Evolutionary conservation across 1,140 invertebrate genomes (phyloP).

Genomic region (Maniola jurtina): DNA sequence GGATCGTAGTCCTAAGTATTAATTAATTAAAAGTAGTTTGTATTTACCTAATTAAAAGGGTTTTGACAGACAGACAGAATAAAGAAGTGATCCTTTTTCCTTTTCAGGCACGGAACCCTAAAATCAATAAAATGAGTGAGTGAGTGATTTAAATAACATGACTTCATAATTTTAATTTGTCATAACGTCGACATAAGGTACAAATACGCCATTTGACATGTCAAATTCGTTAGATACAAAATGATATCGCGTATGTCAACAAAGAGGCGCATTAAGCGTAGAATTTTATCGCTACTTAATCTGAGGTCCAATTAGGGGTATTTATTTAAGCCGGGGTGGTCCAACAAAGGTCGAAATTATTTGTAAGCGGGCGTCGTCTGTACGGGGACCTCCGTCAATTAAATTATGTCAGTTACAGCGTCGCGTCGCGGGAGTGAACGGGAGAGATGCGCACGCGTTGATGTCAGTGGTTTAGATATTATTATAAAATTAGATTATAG

Average conservation of each 20-base stretch:
- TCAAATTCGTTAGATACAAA: conserved; percentile 7
- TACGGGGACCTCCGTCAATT: conserved; percentile 52
- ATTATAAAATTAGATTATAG: not conserved
- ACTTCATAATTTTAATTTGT: conserved; percentile 1
- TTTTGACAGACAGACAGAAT: too few relatives aligned
- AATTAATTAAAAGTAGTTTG: too few relatives aligned
- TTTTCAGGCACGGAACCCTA: too few relatives aligned
- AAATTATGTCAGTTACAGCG: conserved; percentile 52
- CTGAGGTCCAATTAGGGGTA: conserved; percentile 54
- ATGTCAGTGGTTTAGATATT: conserved; percentile 33
- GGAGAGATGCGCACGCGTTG: conserved; percentile 24
- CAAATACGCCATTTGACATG: conserved; percentile 5
- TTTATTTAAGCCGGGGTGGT: conserved; percentile 54
- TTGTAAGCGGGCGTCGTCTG: conserved; percentile 22
- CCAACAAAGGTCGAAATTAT: conserved; percentile 30
- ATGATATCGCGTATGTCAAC: conserved; percentile 36
- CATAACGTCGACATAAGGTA: not conserved
- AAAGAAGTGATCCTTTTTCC: too few relatives aligned
- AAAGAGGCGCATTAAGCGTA: conserved; percentile 20
- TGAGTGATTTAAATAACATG: too few relatives aligned
- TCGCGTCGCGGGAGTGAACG: conserved; percentile 38
- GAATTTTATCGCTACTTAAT: conserved; percentile 53
- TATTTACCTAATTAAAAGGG: too few relatives aligned
- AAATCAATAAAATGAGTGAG: too few relatives aligned
- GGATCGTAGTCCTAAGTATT: too few relatives aligned